Evolutionary conservation across 1,140 invertebrate genomes (phyloP), one percentile per base, ranked within the genome.

Genomic region (Drosophila burlai): DNA sequence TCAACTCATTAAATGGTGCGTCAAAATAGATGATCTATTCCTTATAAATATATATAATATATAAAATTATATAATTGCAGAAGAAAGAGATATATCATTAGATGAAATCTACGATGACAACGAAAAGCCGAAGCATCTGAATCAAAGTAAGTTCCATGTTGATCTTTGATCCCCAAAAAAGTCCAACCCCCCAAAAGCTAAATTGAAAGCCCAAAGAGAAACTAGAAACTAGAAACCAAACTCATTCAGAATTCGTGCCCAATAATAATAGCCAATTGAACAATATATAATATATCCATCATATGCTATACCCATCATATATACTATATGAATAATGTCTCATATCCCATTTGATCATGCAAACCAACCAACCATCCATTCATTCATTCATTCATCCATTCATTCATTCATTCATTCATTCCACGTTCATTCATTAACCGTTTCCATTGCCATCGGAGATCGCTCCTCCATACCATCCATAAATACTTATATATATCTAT

Each of bases 51-150:
- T 38, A n/a, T 49, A 4, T 26, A 0, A 24, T 24, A 21, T 24
- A 24, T 24, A 24, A 3, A 24, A 24, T 24, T 49, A 2, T 26
- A 1, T 24, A n/a, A 2, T 50, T 80, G 52, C 77, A 92, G 92
- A 93, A 90, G 92, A 93, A 91, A 92, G 91, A 90, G 92, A 93
- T 90, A 93, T 93, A 89, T 93, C 92, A 72, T 82, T 93, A 34
- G 95, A 96, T 91, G 95, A 96, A 81, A 95, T 95, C 11, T 96
- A 95, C 80, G 95, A 94, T 71, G 94, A 95, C 79, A 94, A 93
- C 91, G 92, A 93, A 86, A 93, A 93, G 72, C 78, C 90, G 69
- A 91, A 93, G 66, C 82, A 92, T 72, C 78, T 92, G 71, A 91
- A 93, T 81, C 92, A 93, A 92, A 92, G 92, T 93, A 92, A 93